A percentile compares a stretch with the other conserved stretches of the same genome.
phyloP scores from a whole-genome alignment of 2,797 vertebrate species.

The Lagodon rhomboides region DNA sequence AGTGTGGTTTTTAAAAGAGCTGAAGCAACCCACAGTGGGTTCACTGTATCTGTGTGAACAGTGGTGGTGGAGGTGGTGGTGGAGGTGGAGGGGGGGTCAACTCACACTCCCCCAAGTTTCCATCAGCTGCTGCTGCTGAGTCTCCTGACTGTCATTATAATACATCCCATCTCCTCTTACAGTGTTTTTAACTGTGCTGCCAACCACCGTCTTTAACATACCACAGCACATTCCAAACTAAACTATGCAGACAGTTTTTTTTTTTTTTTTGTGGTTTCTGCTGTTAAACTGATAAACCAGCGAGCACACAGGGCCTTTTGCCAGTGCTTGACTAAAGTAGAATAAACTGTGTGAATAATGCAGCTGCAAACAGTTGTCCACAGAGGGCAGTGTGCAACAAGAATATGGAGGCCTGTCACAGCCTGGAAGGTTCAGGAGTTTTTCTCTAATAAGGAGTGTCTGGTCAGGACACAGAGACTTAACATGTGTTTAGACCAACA shows the following conservation, averaged over 20 bases:
- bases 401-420: neutral
- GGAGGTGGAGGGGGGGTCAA: constrained; percentile 22
- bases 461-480: neutral
- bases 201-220: constrained; percentile 20
- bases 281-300: neutral
- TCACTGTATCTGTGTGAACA: constrained; percentile 32
- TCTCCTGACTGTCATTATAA: constrained; percentile 65
- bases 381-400: constrained; percentile 53
- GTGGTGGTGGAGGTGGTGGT: neutral
- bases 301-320: neutral
- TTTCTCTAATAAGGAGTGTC: neutral
- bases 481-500: neutral
- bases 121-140: constrained; percentile 74
- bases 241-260: neutral
- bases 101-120: constrained; percentile 67
- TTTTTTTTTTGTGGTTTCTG: neutral
- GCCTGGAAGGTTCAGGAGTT: neutral
- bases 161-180: constrained; percentile 66
- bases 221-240: constrained; percentile 8
- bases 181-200: constrained; percentile 32
- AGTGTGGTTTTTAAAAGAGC: constrained; percentile 39
- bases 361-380: constrained; percentile 37
- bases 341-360: neutral
- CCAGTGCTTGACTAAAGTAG: neutral
- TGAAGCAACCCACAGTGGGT: neutral